These are phyloP conservation scores for Cerceris rybyensis DNA, from an alignment of 2,888 invertebrate genomes.

Conservation along the genomic window DNA sequence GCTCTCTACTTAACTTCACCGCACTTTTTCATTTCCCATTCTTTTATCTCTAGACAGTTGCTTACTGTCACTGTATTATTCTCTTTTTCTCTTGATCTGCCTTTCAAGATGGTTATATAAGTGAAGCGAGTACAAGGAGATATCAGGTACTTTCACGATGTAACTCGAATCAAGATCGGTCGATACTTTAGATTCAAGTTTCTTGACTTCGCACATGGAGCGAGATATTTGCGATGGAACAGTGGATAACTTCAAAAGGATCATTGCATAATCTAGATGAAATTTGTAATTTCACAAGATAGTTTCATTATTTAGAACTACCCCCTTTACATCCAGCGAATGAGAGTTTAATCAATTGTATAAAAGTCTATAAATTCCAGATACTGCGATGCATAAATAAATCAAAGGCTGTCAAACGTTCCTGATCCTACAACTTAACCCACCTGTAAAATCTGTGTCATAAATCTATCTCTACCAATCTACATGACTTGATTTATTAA, in stretches of 20 bases:
- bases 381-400: no score
- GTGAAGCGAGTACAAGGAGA: conserved; percentile 14
- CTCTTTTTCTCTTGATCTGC: background rate
- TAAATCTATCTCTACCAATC: no score
- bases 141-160: conserved; percentile 1
- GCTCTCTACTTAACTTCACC: no score
- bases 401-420: no score
- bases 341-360: no score
- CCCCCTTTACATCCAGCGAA: no score
- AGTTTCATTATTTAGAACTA: background rate
- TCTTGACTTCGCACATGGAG: conserved; percentile 15
- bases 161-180: conserved; percentile 11
- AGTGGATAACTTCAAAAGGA: conserved; percentile 19
- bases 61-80: background rate
- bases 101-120: conserved; percentile 19
- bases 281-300: background rate
- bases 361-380: no score
- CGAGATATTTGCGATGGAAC: conserved; percentile 10
- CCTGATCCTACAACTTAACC: no score
- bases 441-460: no score
- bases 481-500: no score
- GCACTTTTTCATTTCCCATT: no score
- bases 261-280: background rate
- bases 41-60: no score
- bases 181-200: conserved; percentile 31